Conservation (phyloP, 2,797 vertebrate genomes). For the Lagocephalus sceleratus region DNA sequence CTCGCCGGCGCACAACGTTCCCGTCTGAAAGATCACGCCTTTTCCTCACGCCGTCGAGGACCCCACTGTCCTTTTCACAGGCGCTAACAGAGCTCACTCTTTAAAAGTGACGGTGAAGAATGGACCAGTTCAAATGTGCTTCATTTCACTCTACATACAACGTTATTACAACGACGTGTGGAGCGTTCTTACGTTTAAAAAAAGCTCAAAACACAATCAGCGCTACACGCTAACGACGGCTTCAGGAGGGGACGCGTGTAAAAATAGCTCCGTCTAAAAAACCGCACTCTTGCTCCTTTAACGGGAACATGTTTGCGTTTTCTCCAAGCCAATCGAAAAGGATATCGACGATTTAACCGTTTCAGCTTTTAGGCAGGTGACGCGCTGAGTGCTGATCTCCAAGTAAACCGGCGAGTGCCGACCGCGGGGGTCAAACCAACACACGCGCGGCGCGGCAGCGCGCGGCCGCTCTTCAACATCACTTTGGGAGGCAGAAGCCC, state of each 20-base stretch:
- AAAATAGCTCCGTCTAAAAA: conserved; percentile 38
- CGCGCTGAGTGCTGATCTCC: conserved; percentile 52
- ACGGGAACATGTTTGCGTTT: conserved; percentile 10
- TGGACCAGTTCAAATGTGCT: not conserved
- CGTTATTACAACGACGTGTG: conserved; percentile 1
- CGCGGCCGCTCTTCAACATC: conserved; percentile 73
- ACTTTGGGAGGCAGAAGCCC: conserved; percentile 75
- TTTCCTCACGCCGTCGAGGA: too few species aligned
- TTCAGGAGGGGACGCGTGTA: conserved; percentile 32
- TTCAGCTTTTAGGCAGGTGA: conserved; percentile 53
- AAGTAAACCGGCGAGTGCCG: conserved; percentile 49
- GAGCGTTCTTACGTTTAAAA: conserved; percentile 16
- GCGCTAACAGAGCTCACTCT: too few species aligned
- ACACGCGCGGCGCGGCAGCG: conserved; percentile 61
- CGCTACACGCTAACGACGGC: conserved; percentile 17
- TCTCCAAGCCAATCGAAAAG: conserved; percentile 44
- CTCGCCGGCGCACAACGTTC: conserved; percentile 47
- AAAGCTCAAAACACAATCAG: conserved; percentile 8
- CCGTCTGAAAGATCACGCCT: conserved; percentile 6
- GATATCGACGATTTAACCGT: conserved; percentile 54
- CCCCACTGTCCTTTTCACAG: too few species aligned
- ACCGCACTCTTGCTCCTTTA: not conserved
- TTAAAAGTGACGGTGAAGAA: too few species aligned
- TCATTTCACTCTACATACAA: conserved; percentile 20
- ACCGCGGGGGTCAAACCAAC: conserved; percentile 58